Evolutionary conservation across 2,888 invertebrate genomes (phyloP).

Genomic region (Dione vanillae): DNA sequence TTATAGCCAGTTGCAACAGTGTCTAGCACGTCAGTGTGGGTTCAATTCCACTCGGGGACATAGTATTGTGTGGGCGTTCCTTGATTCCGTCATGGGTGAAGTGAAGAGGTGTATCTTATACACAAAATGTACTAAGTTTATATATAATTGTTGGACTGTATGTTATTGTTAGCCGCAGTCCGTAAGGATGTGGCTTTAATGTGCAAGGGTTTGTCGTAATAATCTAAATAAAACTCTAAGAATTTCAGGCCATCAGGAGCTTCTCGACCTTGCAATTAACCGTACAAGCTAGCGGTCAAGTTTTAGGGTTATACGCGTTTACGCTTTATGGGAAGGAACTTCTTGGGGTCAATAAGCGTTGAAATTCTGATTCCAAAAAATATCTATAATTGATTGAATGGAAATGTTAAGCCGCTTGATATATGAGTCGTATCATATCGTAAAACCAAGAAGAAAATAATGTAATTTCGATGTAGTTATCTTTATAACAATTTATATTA

Average conservation of each 20-base stretch:
- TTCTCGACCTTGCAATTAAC: constrained; percentile 26
- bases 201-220: constrained; percentile 56
- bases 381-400: constrained; percentile 8
- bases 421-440: not conserved
- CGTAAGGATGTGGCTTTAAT: constrained; percentile 56
- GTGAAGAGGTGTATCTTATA: no score
- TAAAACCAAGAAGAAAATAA: no score
- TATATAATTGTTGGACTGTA: constrained; percentile 42
- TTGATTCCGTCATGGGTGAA: no score
- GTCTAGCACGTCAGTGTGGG: no score
- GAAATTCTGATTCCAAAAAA: constrained; percentile 2
- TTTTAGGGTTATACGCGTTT: constrained; percentile 29
- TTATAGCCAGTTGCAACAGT: no score
- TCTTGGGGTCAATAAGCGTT: constrained; percentile 15
- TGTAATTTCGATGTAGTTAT: no score
- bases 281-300: constrained; percentile 29
- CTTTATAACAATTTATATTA: no score
- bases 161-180: constrained; percentile 54
- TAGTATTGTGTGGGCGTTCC: no score
- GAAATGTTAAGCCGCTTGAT: not conserved
- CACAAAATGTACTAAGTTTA: not conserved
- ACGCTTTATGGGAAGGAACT: constrained; percentile 26
- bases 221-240: constrained; percentile 59
- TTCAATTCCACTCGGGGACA: not conserved
- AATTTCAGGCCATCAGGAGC: constrained; percentile 37